Percentiles rank a stretch among this genome's conserved stretches.
Evolutionary conservation across 2,888 invertebrate genomes (phyloP).

Genomic region (Aquatica leii): DNA sequence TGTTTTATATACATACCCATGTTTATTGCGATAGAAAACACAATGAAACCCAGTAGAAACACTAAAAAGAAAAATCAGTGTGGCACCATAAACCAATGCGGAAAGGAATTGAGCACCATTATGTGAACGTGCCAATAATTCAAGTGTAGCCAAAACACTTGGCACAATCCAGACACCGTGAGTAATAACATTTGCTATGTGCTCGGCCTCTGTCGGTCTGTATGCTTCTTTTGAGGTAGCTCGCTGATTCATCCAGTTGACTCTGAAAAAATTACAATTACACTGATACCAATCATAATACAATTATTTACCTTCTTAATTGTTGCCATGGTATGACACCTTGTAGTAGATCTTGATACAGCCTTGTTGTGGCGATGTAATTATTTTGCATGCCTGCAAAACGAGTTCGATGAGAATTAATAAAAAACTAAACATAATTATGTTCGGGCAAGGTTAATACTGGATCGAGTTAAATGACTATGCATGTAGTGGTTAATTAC

Average conservation of each 20-base stretch:
- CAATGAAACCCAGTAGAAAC: slow-evolving; percentile 92
- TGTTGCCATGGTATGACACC: slow-evolving; percentile 50
- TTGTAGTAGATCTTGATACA: slow-evolving; percentile 45
- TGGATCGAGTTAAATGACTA: slow-evolving; percentile 10
- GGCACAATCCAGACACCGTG: slow-evolving; percentile 91
- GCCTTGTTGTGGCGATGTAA: slow-evolving; percentile 48
- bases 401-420: not conserved
- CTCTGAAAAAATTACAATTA: slow-evolving; percentile 46
- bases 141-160: slow-evolving; percentile 79
- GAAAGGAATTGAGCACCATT: slow-evolving; percentile 80
- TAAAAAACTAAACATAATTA: not conserved
- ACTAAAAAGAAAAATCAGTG: slow-evolving; percentile 84
- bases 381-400: slow-evolving; percentile 56
- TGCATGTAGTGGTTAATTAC: slow-evolving; percentile 14
- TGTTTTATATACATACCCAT: slow-evolving; percentile 62
- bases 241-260: slow-evolving; percentile 81
- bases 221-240: slow-evolving; percentile 82
- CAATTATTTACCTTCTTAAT: slow-evolving; percentile 52
- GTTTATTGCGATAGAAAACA: slow-evolving; percentile 76
- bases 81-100: slow-evolving; percentile 85
- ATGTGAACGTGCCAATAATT: slow-evolving; percentile 76
- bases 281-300: not conserved
- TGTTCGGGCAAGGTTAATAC: not conserved
- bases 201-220: slow-evolving; percentile 87
- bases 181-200: slow-evolving; percentile 90